Conservation (phyloP, 2,888 invertebrate genomes). For the Noctua janthe region DNA sequence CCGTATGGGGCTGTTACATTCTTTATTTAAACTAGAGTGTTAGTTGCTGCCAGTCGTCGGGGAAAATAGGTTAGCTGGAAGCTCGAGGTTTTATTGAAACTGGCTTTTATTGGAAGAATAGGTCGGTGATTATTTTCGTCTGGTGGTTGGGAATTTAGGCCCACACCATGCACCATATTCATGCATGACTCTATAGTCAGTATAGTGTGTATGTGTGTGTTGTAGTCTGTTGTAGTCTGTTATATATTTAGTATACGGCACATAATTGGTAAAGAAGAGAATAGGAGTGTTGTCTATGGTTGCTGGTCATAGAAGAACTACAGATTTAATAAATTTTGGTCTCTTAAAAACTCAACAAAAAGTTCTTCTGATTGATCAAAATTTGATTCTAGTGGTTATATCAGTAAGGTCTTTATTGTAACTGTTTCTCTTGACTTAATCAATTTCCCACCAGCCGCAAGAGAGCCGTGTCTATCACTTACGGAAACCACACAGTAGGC, state of each 20-base stretch:
- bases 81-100: conserved; percentile 4
- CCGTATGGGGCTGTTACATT: conserved; percentile 46
- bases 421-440: neutral
- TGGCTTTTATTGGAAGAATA: neutral
- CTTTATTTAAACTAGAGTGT: conserved; percentile 49
- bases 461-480: neutral
- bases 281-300: neutral
- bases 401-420: neutral
- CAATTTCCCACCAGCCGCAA: neutral
- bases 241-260: neutral
- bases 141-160: neutral
- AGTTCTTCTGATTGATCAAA: neutral
- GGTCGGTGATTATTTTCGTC: neutral
- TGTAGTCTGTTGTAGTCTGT: neutral
- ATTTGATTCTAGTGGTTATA: neutral
- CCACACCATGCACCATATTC: neutral
- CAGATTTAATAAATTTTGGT: neutral
- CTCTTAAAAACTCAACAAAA: neutral
- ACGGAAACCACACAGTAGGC: neutral
- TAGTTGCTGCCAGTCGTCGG: conserved; percentile 29
- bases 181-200: neutral
- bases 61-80: conserved; percentile 20
- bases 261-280: neutral
- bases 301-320: neutral
- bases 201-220: neutral